Evolutionary conservation across 2,113 vertebrate species (phyloP), one percentile per base, ranked within the genome.

Genomic region (Hyla sarda): DNA sequence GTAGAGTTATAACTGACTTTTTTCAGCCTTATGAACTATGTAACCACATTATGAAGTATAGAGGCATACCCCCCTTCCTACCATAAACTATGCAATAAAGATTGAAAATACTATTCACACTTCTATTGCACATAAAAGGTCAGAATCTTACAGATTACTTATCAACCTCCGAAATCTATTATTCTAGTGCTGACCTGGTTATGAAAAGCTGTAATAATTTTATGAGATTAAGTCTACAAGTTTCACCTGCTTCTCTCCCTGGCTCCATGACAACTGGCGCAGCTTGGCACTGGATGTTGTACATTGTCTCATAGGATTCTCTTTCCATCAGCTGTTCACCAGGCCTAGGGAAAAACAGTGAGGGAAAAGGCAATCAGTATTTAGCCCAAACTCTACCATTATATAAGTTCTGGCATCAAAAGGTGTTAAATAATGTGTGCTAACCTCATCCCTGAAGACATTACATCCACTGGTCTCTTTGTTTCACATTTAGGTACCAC

Each of bases 271-370:
- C 41, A 73, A 84, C 82, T 52, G 89, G 89, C 0, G 92, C 78
- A 75, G 92, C 92, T 87, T 97, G 97, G 77, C 95, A 91, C 89
- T 97, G 97, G 62, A 98, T 95, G 90, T 97, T 95, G 92, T 95
- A 98, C 98, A 98, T 99, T 23, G 96, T 96, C 92, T 99, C 97
- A 60, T 98, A 98, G 32, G 91, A 96, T 67, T 92, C 96, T 78
- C 92, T 93, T 12, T 98, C 96, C 0, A 82, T 32, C 85, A 96
- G 96, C 80, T 93, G 89, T 8, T 97, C 95, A 60, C 91, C 5
- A 0, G 1, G 84, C 73, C 95, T 95, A 52, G n/a, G 14, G 34
- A 25, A 5, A n/a, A 19, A 77, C 3, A 19, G 50, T 32, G 7
- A 45, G 41, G 41, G 10, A 37, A 62, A 69, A 69, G 10, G 14